phyloP scores from a whole-genome alignment of 2,797 vertebrate species.

The Zalophus californianus region DNA sequence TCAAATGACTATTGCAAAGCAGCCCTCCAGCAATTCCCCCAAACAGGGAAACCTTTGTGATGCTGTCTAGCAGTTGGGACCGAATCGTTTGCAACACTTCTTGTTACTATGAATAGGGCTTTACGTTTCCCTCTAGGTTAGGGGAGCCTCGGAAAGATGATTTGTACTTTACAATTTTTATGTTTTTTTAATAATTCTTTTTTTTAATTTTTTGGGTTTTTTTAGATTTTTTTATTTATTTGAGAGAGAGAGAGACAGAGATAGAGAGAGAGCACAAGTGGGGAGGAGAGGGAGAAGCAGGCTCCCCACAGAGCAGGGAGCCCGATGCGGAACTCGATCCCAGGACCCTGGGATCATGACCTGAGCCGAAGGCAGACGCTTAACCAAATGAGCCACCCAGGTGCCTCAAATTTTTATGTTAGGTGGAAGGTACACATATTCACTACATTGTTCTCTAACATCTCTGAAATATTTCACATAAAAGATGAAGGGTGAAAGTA shows the following conservation, averaged over 20 bases:
- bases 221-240: no score
- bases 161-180: not conserved
- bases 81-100: not conserved
- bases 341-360: no score
- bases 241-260: no score
- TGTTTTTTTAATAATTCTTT: no score
- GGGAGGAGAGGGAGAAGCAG: no score
- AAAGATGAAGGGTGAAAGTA: slow-evolving; percentile 22
- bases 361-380: no score
- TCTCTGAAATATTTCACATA: slow-evolving; percentile 19
- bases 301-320: no score
- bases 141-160: not conserved
- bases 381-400: no score
- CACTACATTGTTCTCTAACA: not conserved
- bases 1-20: slow-evolving; percentile 1
- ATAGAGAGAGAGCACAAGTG: no score
- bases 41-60: not conserved
- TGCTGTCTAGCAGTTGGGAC: not conserved
- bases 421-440: not conserved
- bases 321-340: no score
- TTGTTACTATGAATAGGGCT: not conserved
- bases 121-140: slow-evolving; percentile 6
- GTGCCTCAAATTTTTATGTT: not conserved
- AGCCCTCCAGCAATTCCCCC: not conserved
- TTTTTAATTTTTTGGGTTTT: no score